Conservation (phyloP, 2,113 vertebrate species). For the Ramphastos sulfuratus region DNA sequence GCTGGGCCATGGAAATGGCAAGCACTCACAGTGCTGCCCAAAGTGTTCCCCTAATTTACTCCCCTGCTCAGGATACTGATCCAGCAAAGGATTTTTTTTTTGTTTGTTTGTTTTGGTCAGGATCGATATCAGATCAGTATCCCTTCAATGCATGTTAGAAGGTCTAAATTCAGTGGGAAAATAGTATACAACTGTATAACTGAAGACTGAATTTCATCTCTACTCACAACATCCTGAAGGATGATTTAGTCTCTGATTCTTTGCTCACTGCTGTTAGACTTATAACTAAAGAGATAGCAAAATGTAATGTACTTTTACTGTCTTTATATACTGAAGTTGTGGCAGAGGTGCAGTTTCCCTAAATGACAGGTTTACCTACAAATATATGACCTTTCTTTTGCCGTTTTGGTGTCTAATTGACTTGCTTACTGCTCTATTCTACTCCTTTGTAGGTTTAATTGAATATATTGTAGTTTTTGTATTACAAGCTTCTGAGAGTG, state of each 20-base stretch:
- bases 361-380: background rate
- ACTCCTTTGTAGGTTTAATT: background rate
- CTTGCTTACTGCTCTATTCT: background rate
- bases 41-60: background rate
- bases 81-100: accelerated
- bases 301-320: background rate
- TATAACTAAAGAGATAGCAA: background rate
- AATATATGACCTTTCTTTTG: background rate
- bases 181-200: background rate
- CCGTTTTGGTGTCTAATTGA: background rate
- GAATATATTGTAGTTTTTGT: background rate
- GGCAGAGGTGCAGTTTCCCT: background rate
- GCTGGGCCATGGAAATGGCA: background rate
- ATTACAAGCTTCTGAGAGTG: background rate
- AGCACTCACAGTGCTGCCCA: background rate
- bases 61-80: background rate
- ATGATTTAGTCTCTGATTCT: background rate
- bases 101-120: background rate
- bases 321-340: background rate
- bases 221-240: background rate
- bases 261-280: background rate
- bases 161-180: background rate
- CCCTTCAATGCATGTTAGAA: background rate
- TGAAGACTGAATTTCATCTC: background rate
- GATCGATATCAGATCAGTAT: background rate